Evolutionary conservation across 1,140 invertebrate genomes (phyloP), one percentile per base, ranked within the genome.

Genomic region (Heterodera carotae): DNA sequence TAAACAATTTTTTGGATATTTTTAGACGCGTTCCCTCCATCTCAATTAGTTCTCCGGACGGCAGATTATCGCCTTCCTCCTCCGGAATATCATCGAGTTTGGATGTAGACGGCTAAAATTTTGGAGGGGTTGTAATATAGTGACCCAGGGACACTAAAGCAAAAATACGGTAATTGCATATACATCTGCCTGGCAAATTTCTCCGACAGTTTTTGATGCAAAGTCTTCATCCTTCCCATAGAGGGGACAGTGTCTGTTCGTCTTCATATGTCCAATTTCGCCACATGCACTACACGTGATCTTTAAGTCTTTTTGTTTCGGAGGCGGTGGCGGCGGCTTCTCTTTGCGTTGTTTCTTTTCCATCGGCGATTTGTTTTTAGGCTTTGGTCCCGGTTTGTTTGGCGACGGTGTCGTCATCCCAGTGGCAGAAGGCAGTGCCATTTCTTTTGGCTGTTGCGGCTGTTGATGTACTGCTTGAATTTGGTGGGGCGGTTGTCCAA

Each of bases 211-310:
- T 69, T 77, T 69, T 12, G 73, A 60, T 1, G 92, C 90, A n/a
- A 91, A 89, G 0, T 91, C 87, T 80, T 89, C 91, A 76, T 89
- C 89, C 79, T 91, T 92, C 48, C 94, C 93, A 88, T 97, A 98
- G 59, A 95, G 88, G 0, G 96, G 96, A 89, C 96, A 98, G 1
- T 95, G 93, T 88, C 96, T 96, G 88, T 98, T 98, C 0, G 96
- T 98, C 67, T 95, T 89, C 92, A 93, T 93, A 84, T 93, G 92
- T 60, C 92, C 92, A 62, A 91, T 90, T 85, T 81, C 84, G 92
- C 92, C 96, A 89, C 97, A 99, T 22, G 96, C 96, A 25, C 96
- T 95, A 89, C 97, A 99, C 90, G 91, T 92, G 27, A 99, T 90
- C 89, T 91, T 85, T 25, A 85, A 34, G 53, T 81, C 82, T 70